Evolutionary conservation across 2,888 invertebrate genomes (phyloP), one percentile per base, ranked within the genome.

Genomic region (Pelosia muscerda): DNA sequence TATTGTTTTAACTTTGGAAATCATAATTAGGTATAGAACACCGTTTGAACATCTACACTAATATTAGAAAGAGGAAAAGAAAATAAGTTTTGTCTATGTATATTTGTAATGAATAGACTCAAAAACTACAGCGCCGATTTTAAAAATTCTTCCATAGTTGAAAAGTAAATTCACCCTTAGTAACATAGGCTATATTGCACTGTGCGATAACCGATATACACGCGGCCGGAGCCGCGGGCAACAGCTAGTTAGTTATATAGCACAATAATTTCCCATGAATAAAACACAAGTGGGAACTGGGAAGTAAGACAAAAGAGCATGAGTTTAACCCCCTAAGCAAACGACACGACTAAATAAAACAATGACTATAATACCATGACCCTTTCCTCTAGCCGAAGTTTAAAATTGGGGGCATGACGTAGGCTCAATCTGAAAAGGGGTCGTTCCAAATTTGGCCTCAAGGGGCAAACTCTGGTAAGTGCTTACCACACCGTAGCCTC

Each of bases 351-450:
- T 23, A 38, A 23, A 59, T 66, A 66, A 70, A 57, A 55, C 56
- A 65, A 28, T 62, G 58, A 60, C 65, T 62, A 57, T 76, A 70
- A 76, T 72, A 63, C 57, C 23, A 11, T 64, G 13, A 64, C 63
- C 69, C 60, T 56, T 60, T 74, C 66, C 68, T 23, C 55, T 10
- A 49, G 38, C 62, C 58, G 53, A 63, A 72, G 66, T 69, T 63
- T 42, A 61, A 53, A 54, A 59, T 58, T 65, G 34, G 65, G 49
- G 26, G 69, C 79, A 68, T 75, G 75, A 79, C 71, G 69, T 68
- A 65, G 54, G 66, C 56, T 34, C 38, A 26, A 62, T 73, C 62
- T 66, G 28, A 61, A 49, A 73, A 73, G 75, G 73, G 77, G 66
- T 71, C 34, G 23, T 63, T 61, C 54, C 10, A 70, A 72, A 68